Percentiles rank a stretch among this genome's conserved stretches.
Evolutionary conservation across 2,888 invertebrate genomes (phyloP).

Genomic region (Ceriagrion tenellum): DNA sequence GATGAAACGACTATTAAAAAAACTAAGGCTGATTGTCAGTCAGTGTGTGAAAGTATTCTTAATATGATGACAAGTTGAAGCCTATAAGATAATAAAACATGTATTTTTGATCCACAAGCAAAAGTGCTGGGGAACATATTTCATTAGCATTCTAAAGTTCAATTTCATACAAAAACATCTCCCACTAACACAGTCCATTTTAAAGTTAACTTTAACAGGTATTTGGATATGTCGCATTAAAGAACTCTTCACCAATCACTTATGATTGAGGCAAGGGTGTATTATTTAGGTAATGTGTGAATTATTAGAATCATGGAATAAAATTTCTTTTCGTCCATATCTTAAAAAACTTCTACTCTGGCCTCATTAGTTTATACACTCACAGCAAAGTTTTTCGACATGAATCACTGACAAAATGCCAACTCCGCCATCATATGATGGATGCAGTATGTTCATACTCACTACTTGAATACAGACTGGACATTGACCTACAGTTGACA

Average conservation of each 20-base stretch:
- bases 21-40: conserved; percentile 56
- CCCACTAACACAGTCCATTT: conserved; percentile 32
- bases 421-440: neutral
- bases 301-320: conserved; percentile 19
- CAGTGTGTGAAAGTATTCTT: neutral
- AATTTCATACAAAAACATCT: neutral
- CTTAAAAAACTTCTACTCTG: conserved; percentile 24
- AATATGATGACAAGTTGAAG: conserved; percentile 23
- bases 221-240: conserved; percentile 57
- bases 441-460: conserved; percentile 9
- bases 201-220: conserved; percentile 39
- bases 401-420: conserved; percentile 19
- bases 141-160: neutral
- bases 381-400: conserved; percentile 33
- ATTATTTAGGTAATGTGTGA: neutral
- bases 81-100: neutral
- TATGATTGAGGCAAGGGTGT: conserved; percentile 12
- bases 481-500: neutral
- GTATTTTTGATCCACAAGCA: conserved; percentile 5
- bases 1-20: neutral
- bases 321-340: neutral
- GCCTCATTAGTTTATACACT: neutral
- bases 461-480: neutral
- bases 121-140: neutral
- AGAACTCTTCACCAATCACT: conserved; percentile 8